Evolutionary conservation across 2,113 vertebrate species (phyloP).

Genomic region (Indicator maculatus): DNA sequence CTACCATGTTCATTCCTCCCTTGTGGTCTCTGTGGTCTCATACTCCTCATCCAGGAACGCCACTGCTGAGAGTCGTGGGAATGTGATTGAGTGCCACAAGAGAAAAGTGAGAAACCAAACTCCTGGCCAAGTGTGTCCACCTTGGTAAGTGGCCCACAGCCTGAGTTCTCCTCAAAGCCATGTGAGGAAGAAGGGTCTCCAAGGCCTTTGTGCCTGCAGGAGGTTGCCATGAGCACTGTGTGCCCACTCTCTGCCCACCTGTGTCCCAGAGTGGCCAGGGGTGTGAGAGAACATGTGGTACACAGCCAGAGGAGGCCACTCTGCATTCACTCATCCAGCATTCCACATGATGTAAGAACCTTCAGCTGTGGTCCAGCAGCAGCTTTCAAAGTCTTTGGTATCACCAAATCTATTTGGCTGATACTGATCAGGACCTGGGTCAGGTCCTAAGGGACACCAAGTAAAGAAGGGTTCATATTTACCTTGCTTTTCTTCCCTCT

Average conservation of each 20-base stretch:
- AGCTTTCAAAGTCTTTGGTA: not conserved
- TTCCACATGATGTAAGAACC: not conserved
- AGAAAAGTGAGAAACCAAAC: not conserved
- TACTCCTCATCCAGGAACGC: not conserved
- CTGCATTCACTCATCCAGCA: not conserved
- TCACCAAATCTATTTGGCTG: not conserved
- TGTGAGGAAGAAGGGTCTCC: rapidly evolving
- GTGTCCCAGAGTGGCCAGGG: not conserved
- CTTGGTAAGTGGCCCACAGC: not conserved
- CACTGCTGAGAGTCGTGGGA: not conserved
- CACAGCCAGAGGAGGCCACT: rapidly evolving
- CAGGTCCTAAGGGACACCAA: not conserved
- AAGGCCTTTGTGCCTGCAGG: not conserved
- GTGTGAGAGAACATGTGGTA: rapidly evolving
- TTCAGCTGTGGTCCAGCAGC: not conserved
- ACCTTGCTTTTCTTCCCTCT: not conserved
- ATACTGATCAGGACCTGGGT: not conserved
- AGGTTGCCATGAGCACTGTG: not conserved
- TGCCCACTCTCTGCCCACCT: rapidly evolving
- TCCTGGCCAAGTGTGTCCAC: not conserved
- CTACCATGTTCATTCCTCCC: not conserved
- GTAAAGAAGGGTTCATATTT: not conserved
- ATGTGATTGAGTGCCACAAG: not conserved
- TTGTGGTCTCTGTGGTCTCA: not conserved
- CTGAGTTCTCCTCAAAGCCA: not conserved